Conservation (phyloP, 2,888 invertebrate species). For the Phragmatobia fuliginosa region DNA sequence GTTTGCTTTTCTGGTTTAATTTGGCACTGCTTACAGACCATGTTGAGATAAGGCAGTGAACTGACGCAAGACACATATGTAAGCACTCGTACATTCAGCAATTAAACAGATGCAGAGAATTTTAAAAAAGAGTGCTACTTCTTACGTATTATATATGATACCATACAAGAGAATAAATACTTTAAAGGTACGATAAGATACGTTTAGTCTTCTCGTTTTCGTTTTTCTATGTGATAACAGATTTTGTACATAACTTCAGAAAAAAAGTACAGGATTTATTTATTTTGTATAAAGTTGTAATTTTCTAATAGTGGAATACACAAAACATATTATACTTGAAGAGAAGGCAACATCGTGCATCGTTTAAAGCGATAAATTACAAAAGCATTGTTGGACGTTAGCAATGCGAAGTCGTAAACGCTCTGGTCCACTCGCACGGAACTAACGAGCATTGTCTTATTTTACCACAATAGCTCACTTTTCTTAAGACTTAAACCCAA, state of each 20-base stretch:
- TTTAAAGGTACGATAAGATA: too few relatives aligned
- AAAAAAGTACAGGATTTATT: too few relatives aligned
- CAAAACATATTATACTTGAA: conserved; percentile 54
- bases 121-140: background rate
- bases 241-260: too few relatives aligned
- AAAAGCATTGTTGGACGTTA: conserved; percentile 75
- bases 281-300: background rate
- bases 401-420: conserved; percentile 67
- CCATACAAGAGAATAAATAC: too few relatives aligned
- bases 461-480: conserved; percentile 83
- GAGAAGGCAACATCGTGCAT: conserved; percentile 66
- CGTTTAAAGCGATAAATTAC: conserved; percentile 75
- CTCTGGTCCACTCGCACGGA: conserved; percentile 74
- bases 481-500: conserved; percentile 79
- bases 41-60: conserved; percentile 54
- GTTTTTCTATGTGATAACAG: too few relatives aligned
- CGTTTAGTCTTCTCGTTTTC: too few relatives aligned
- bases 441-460: conserved; percentile 84
- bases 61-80: conserved; percentile 22
- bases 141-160: background rate
- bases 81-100: conserved; percentile 15
- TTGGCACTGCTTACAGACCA: conserved; percentile 57
- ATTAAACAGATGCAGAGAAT: background rate
- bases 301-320: conserved; percentile 27
- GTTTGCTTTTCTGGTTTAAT: conserved; percentile 65